Conservation (phyloP, 1,140 invertebrate genomes). For the Aporrectodea caliginosa region DNA sequence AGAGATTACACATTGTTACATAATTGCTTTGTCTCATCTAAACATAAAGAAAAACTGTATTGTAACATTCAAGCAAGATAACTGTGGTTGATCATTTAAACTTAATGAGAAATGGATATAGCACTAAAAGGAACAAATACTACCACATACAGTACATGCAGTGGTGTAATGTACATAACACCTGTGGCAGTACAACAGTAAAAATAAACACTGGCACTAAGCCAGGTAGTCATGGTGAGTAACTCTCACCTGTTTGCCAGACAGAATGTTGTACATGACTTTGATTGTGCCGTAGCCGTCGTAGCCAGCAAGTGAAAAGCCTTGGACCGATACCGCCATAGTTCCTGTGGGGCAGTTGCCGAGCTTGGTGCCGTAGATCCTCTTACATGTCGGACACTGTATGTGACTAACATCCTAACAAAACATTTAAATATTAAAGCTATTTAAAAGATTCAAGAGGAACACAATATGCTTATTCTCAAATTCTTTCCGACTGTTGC, state of each 20-base stretch:
- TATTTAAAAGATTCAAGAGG: too few species aligned
- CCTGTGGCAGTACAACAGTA: neutral
- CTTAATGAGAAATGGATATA: neutral
- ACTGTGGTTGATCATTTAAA: neutral
- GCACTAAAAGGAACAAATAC: neutral
- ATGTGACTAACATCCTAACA: too few species aligned
- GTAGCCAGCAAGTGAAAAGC: constrained; percentile 64
- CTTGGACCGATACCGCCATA: neutral
- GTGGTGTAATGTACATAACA: neutral
- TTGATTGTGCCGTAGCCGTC: constrained; percentile 69
- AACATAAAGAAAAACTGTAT: too few species aligned
- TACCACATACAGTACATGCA: neutral
- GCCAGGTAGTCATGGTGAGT: neutral
- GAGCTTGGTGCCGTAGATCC: constrained; percentile 7
- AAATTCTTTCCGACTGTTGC: too few species aligned
- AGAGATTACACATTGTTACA: too few species aligned
- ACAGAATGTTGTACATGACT: constrained; percentile 74
- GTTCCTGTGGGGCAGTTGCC: constrained; percentile 6
- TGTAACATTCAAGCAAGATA: neutral
- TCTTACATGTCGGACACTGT: constrained; percentile 8
- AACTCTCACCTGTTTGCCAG: constrained; percentile 66
- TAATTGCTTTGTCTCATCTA: too few species aligned
- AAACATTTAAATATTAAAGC: too few species aligned
- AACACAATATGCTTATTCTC: too few species aligned
- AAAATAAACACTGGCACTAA: neutral